Conservation (phyloP, 2,797 vertebrate species). For the Rhinatrema bivittatum region DNA sequence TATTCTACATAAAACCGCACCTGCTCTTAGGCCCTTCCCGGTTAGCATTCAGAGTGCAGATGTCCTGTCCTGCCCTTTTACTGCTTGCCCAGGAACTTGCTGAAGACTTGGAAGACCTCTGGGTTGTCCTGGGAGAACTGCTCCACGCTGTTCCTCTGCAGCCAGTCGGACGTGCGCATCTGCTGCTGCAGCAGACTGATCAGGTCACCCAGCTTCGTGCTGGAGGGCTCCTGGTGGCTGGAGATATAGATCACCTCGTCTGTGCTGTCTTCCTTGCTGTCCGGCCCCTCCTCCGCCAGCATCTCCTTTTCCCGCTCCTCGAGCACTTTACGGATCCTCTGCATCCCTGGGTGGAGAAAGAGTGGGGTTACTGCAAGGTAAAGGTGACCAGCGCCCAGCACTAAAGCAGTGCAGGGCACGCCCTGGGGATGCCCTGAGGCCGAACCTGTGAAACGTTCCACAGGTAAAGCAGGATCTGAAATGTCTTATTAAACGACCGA, state of each 20-base stretch:
- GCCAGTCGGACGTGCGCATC: slow-evolving; percentile 75
- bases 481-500: too few species aligned
- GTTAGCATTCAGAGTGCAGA: too few species aligned
- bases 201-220: slow-evolving; percentile 58
- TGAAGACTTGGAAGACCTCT: slow-evolving; percentile 31
- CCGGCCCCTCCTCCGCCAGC: slow-evolving; percentile 35
- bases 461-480: too few species aligned
- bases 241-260: slow-evolving; percentile 35
- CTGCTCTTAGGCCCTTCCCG: too few species aligned
- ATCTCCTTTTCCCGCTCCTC: slow-evolving; percentile 29
- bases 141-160: slow-evolving; percentile 69
- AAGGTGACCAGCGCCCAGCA: too few species aligned
- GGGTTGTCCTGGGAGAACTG: slow-evolving; percentile 65
- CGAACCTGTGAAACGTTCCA: too few species aligned
- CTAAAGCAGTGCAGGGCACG: too few species aligned
- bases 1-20: too few species aligned
- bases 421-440: too few species aligned
- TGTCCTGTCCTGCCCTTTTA: too few species aligned
- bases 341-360: slow-evolving; percentile 64
- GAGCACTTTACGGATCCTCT: slow-evolving; percentile 72
- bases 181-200: slow-evolving; percentile 78
- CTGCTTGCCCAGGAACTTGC: slow-evolving; percentile 5
- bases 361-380: neutral
- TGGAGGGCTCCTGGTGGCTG: slow-evolving; percentile 49
- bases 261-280: slow-evolving; percentile 42